phyloP scores from a whole-genome alignment of 2,113 vertebrate genomes.

The Castor canadensis region DNA sequence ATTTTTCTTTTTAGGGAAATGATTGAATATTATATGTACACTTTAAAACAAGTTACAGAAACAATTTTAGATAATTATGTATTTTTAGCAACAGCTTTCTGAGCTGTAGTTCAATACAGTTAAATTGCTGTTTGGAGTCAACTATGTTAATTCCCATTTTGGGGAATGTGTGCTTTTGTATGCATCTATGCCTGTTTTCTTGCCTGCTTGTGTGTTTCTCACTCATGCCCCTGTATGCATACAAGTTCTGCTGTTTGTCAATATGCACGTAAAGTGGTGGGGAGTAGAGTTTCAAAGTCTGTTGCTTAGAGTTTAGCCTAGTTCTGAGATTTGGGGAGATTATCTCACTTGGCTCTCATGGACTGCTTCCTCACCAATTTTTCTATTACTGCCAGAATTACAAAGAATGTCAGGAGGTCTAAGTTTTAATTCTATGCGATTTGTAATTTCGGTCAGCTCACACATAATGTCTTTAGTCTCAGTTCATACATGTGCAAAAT shows the following conservation, averaged over 20 bases:
- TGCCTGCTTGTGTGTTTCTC: not conserved
- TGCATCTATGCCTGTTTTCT: not conserved
- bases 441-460: not conserved
- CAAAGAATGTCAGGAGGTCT: not conserved
- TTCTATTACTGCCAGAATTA: not conserved
- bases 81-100: conserved; percentile 6
- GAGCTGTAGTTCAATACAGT: not conserved
- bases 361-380: not conserved
- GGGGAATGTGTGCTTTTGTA: not conserved
- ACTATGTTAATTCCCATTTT: not conserved
- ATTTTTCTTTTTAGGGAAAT: not conserved
- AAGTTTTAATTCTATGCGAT: not conserved
- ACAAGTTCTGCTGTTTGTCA: not conserved
- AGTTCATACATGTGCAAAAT: not conserved
- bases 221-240: not conserved
- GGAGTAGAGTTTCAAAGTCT: not conserved
- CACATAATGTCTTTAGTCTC: not conserved
- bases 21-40: not conserved
- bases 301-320: not conserved
- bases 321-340: not conserved
- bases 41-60: not conserved
- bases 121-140: not conserved
- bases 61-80: not conserved
- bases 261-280: not conserved
- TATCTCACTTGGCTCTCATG: not conserved